phyloP scores from a whole-genome alignment of 1,140 invertebrate genomes.

The Diachasma alloeum region DNA sequence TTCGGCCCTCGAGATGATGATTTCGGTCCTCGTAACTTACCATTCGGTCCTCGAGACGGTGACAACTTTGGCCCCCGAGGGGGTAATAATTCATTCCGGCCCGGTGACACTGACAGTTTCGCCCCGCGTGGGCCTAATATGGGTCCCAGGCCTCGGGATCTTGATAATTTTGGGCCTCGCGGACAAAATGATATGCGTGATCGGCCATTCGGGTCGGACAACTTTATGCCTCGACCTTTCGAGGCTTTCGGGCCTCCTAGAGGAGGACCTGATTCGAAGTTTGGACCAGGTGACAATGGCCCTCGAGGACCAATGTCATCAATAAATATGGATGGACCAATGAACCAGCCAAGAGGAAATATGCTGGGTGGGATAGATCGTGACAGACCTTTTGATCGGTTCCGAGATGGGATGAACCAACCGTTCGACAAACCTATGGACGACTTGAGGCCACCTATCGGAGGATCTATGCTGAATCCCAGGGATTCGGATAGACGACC shows the following conservation, averaged over 20 bases:
- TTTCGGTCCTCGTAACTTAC: slow-evolving; percentile 11
- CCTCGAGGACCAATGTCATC: slow-evolving; percentile 24
- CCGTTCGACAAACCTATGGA: slow-evolving; percentile 1
- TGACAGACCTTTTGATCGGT: slow-evolving; percentile 18
- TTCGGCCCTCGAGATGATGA: slow-evolving; percentile 15
- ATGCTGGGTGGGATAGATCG: not conserved
- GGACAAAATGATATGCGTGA: slow-evolving; percentile 11
- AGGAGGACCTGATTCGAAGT: not conserved
- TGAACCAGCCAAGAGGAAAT: not conserved
- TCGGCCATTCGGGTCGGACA: slow-evolving; percentile 25
- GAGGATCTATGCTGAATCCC: not conserved
- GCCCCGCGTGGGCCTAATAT: not conserved
- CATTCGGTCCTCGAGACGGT: not conserved
- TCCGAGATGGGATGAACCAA: not conserved
- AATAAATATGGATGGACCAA: slow-evolving; percentile 31
- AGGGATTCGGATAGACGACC: not conserved
- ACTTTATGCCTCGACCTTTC: not conserved
- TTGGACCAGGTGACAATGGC: not conserved
- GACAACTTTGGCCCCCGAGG: slow-evolving; percentile 28
- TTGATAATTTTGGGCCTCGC: slow-evolving; percentile 18
- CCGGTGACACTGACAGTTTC: slow-evolving; percentile 21
- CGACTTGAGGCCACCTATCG: not conserved
- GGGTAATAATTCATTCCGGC: slow-evolving; percentile 14
- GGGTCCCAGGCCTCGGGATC: slow-evolving; percentile 5
- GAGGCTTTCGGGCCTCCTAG: slow-evolving; percentile 8